Conservation (phyloP, 1,140 invertebrate species). For the Euwallacea similis region DNA sequence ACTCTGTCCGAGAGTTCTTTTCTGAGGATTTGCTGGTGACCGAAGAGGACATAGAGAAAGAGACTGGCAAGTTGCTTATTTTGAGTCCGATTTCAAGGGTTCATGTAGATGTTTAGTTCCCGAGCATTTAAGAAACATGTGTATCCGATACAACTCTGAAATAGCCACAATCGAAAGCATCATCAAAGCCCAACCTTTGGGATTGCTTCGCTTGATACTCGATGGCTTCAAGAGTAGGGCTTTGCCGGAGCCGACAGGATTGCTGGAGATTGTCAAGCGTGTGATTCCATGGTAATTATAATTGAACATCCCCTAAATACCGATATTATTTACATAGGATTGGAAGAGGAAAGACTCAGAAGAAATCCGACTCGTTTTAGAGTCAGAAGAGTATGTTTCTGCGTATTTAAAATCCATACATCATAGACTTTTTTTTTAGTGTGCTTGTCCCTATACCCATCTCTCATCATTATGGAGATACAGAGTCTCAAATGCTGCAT, state of each 20-base stretch:
- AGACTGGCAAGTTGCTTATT: slow-evolving; percentile 42
- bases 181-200: slow-evolving; percentile 57
- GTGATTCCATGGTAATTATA: slow-evolving; percentile 58
- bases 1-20: slow-evolving; percentile 67
- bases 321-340: no score
- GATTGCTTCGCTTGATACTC: slow-evolving; percentile 70
- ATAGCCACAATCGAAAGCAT: slow-evolving; percentile 64
- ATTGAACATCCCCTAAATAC: no score
- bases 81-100: neutral
- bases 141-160: slow-evolving; percentile 64
- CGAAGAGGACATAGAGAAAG: slow-evolving; percentile 55
- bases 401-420: no score
- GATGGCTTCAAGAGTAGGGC: slow-evolving; percentile 70
- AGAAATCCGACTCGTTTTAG: no score
- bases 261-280: slow-evolving; percentile 64
- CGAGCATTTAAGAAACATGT: slow-evolving; percentile 61
- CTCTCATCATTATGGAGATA: no score
- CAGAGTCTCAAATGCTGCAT: no score
- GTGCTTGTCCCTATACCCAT: no score
- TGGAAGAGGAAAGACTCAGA: no score
- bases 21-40: slow-evolving; percentile 68
- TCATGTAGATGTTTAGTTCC: slow-evolving; percentile 52
- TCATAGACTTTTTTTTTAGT: no score
- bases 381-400: no score
- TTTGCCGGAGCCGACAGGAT: slow-evolving; percentile 66